Conservation (phyloP, 2,113 vertebrate species). For the Scomber colias region DNA sequence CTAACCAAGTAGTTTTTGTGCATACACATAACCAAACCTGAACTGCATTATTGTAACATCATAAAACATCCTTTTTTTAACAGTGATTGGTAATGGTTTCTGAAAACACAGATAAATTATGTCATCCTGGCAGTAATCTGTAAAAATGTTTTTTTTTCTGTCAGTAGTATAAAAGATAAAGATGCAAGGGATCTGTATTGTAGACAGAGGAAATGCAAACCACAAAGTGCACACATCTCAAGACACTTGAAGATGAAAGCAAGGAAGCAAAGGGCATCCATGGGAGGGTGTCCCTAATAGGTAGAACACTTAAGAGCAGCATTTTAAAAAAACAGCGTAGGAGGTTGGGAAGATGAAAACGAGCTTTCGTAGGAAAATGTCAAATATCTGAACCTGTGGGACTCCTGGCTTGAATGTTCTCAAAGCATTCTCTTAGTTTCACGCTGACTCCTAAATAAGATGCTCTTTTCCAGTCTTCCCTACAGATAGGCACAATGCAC, state of each 20-base stretch:
- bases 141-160: background rate
- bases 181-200: background rate
- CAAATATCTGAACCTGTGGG: slow-evolving; percentile 23
- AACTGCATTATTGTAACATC: too few relatives aligned
- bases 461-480: slow-evolving; percentile 30
- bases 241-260: slow-evolving; percentile 28
- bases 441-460: slow-evolving; percentile 35
- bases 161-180: background rate
- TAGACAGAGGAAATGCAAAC: background rate
- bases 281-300: background rate
- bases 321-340: background rate
- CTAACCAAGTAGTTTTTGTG: too few relatives aligned
- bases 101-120: too few relatives aligned
- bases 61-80: too few relatives aligned
- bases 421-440: slow-evolving; percentile 29
- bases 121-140: too few relatives aligned
- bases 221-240: background rate
- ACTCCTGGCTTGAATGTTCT: slow-evolving; percentile 21
- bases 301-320: slow-evolving; percentile 4
- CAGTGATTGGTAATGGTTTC: too few relatives aligned
- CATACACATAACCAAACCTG: too few relatives aligned
- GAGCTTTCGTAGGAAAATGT: slow-evolving; percentile 29
- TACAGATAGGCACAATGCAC: slow-evolving; percentile 5
- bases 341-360: slow-evolving; percentile 28
- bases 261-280: background rate